Conservation (phyloP, 1,140 invertebrate species). For the Caenorhabditis latens region DNA sequence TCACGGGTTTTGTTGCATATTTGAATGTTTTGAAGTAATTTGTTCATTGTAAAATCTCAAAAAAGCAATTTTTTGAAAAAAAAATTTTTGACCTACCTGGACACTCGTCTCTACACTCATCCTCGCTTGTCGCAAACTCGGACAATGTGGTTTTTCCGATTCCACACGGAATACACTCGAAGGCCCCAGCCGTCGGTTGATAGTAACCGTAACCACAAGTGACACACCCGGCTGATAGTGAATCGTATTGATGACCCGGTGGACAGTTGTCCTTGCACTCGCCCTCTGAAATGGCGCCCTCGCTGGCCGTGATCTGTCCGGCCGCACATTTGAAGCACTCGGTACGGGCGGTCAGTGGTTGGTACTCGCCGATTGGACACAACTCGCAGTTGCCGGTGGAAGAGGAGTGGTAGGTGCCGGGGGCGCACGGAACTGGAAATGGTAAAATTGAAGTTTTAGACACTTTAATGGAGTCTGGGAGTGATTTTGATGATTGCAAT, state of each 20-base stretch:
- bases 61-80: too few species aligned
- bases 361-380: conserved; percentile 91
- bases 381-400: conserved; percentile 84
- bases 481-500: neutral
- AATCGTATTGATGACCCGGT: conserved; percentile 74
- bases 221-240: conserved; percentile 85
- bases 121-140: conserved; percentile 82
- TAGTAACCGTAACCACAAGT: conserved; percentile 94
- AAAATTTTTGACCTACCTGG: conserved; percentile 76
- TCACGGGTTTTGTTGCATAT: too few species aligned
- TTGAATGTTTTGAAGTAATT: too few species aligned
- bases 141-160: conserved; percentile 92
- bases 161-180: conserved; percentile 89
- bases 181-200: conserved; percentile 90
- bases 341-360: conserved; percentile 90
- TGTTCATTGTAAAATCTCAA: too few species aligned
- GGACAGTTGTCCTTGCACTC: conserved; percentile 86
- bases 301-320: conserved; percentile 86
- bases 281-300: conserved; percentile 87
- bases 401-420: conserved; percentile 89
- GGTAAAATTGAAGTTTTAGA: neutral
- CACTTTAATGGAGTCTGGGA: neutral
- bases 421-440: conserved; percentile 89
- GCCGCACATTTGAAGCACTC: conserved; percentile 87
- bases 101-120: conserved; percentile 83